A percentile compares a stretch with the other conserved stretches of the same genome.
phyloP scores from a whole-genome alignment of 2,888 invertebrate genomes.

The Leucophenga maculata region DNA sequence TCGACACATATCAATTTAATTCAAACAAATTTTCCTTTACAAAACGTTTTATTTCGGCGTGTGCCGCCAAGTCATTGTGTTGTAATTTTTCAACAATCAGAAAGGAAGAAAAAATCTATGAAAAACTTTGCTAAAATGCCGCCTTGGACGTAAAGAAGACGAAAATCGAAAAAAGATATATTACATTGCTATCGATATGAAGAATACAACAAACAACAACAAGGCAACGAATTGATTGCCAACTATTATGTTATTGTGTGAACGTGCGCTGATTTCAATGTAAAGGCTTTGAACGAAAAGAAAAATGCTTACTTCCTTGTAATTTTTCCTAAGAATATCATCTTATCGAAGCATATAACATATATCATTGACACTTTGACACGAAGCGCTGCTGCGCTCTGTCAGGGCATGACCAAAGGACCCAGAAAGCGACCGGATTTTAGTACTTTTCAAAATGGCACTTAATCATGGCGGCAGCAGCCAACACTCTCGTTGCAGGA shows the following conservation, averaged over 20 bases:
- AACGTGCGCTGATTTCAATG: slow-evolving; percentile 63
- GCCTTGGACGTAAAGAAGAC: slow-evolving; percentile 47
- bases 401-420: slow-evolving; percentile 31
- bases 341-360: slow-evolving; percentile 65
- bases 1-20: too few relatives aligned
- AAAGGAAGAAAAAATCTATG: slow-evolving; percentile 18
- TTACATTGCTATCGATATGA: slow-evolving; percentile 31
- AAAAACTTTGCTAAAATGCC: slow-evolving; percentile 25
- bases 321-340: slow-evolving; percentile 37
- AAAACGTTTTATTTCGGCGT: slow-evolving; percentile 20
- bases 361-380: slow-evolving; percentile 70
- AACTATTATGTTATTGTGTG: slow-evolving; percentile 66
- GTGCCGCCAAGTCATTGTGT: slow-evolving; percentile 54
- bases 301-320: slow-evolving; percentile 42
- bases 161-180: slow-evolving; percentile 44
- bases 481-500: slow-evolving; percentile 52
- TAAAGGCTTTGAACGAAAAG: slow-evolving; percentile 57
- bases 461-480: slow-evolving; percentile 68
- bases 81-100: slow-evolving; percentile 52
- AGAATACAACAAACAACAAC: too few relatives aligned
- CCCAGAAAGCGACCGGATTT: slow-evolving; percentile 68
- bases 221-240: slow-evolving; percentile 55
- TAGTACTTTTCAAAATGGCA: slow-evolving; percentile 71
- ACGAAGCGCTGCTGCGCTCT: slow-evolving; percentile 28
- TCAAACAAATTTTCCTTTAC: too few relatives aligned